Evolutionary conservation across 2,113 vertebrate species (phyloP).

Genomic region (Thunnus thynnus): DNA sequence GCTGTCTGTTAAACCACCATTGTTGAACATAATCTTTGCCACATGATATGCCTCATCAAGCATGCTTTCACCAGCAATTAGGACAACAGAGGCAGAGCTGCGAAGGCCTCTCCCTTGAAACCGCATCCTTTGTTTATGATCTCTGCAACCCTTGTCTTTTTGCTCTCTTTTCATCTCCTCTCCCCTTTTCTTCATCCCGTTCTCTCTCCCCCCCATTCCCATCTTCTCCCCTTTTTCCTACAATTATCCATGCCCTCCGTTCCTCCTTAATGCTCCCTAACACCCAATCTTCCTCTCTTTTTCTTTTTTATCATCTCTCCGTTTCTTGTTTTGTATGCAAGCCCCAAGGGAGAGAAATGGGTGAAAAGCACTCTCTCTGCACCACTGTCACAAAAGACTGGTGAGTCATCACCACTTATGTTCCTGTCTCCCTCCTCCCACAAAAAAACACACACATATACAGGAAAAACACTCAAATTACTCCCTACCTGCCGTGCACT

Average conservation of each 20-base stretch:
- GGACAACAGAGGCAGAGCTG: slow-evolving; percentile 50
- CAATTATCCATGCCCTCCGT: slow-evolving; percentile 63
- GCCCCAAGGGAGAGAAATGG: slow-evolving; percentile 74
- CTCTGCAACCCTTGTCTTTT: slow-evolving; percentile 58
- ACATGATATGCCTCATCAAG: slow-evolving; percentile 59
- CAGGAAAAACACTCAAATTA: slow-evolving; percentile 71
- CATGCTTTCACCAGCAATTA: slow-evolving; percentile 71
- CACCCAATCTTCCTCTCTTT: slow-evolving; percentile 60
- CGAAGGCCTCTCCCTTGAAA: slow-evolving; percentile 53
- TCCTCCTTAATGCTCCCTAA: slow-evolving; percentile 66
- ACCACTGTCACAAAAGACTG: slow-evolving; percentile 83
- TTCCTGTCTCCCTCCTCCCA: slow-evolving; percentile 77
- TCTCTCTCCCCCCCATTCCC: slow-evolving; percentile 42
- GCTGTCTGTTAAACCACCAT: slow-evolving; percentile 40
- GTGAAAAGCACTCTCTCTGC: slow-evolving; percentile 82
- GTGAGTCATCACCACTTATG: slow-evolving; percentile 85
- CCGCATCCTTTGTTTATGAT: slow-evolving; percentile 66
- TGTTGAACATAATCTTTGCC: slow-evolving; percentile 44
- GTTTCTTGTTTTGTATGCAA: slow-evolving; percentile 80
- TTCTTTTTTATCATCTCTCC: slow-evolving; percentile 64
- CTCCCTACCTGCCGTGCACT: slow-evolving; percentile 75
- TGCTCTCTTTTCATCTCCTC: slow-evolving; percentile 67
- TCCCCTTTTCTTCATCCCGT: slow-evolving; percentile 36
- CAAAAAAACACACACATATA: slow-evolving; percentile 67
- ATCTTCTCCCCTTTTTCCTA: slow-evolving; percentile 57